These are phyloP conservation scores for Tetheella fluctuosa DNA, from an alignment of 2,888 invertebrate genomes.

Conservation along the genomic window DNA sequence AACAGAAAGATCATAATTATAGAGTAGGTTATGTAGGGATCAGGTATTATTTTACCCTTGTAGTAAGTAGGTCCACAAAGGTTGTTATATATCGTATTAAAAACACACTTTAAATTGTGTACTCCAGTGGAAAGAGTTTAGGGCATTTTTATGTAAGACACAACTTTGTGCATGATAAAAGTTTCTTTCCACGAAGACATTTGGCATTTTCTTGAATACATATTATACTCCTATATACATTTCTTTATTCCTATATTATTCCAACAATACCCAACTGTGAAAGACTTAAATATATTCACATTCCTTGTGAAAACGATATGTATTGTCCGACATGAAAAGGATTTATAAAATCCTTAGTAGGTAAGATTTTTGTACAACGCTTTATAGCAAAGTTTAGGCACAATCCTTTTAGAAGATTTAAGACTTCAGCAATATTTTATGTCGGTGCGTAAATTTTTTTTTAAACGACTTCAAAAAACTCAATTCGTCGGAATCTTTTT, in stretches of 20 bases:
- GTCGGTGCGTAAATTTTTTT: background rate
- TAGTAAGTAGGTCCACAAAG: no score
- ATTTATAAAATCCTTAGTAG: slow-evolving; percentile 3
- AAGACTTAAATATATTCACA: background rate
- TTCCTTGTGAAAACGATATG: background rate
- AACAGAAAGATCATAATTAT: no score
- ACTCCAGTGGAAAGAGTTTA: background rate
- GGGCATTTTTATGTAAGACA: background rate
- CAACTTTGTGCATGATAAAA: background rate
- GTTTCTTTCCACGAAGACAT: background rate
- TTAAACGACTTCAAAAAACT: no score
- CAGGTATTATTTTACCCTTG: no score
- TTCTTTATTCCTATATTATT: background rate
- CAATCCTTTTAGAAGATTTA: slow-evolving; percentile 1
- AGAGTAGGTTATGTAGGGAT: no score
- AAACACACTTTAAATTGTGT: no score
- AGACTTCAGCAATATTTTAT: slow-evolving; percentile 3
- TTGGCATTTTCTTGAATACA: background rate
- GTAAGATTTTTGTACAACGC: background rate
- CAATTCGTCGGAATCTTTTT: no score
- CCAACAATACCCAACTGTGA: background rate
- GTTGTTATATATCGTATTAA: no score
- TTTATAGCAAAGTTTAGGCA: background rate
- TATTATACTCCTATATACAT: background rate
- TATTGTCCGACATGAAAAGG: background rate